Evolutionary conservation across 2,113 vertebrate species (phyloP).

Genomic region (Cryptomyrus ogoouensis): DNA sequence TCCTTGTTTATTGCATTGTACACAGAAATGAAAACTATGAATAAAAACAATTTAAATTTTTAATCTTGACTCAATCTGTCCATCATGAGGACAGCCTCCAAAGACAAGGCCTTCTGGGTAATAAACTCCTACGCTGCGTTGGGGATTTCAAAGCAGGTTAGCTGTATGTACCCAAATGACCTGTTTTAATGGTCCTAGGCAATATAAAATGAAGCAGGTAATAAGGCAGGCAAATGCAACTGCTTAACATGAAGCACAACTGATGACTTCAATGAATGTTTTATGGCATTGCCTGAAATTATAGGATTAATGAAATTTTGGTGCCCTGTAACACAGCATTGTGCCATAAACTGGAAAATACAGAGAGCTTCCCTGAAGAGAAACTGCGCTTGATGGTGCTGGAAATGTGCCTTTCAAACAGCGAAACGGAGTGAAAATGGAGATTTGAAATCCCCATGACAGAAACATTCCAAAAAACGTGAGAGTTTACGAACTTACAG

Average conservation of each 20-base stretch:
- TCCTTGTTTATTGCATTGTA: neutral
- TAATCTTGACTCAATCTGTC: neutral
- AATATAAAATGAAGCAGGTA: neutral
- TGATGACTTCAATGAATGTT: neutral
- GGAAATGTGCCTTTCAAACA: neutral
- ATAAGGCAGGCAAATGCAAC: neutral
- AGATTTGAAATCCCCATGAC: neutral
- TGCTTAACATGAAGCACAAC: neutral
- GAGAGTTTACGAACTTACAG: neutral
- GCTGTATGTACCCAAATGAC: neutral
- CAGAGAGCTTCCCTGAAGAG: neutral
- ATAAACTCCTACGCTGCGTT: neutral
- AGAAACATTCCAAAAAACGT: neutral
- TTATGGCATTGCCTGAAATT: neutral
- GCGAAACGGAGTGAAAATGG: neutral
- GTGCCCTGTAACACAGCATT: neutral
- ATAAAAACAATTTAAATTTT: neutral
- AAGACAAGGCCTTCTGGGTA: slow-evolving; percentile 1
- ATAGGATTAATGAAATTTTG: neutral
- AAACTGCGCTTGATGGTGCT: neutral
- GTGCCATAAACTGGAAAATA: neutral
- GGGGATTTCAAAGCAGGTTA: neutral
- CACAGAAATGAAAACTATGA: neutral
- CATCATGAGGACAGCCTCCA: neutral
- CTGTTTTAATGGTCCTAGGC: neutral